A percentile compares a stretch with the other conserved stretches of the same genome.
These are phyloP conservation scores for Lepidocyrtoides sp. DNA, from an alignment of 2,888 invertebrate species.

Conservation along the genomic window DNA sequence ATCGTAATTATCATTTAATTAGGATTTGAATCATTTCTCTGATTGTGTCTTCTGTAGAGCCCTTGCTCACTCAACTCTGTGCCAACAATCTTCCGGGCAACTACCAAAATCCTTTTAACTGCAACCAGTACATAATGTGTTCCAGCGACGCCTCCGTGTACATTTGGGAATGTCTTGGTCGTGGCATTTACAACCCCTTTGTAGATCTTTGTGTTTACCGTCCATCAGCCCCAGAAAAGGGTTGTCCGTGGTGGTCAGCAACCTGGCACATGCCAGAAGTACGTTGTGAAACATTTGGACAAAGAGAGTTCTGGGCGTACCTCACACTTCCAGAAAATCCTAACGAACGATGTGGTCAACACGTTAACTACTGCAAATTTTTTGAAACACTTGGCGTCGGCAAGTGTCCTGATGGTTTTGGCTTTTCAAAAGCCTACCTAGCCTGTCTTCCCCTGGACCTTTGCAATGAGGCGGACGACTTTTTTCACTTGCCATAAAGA, in stretches of 20 bases:
- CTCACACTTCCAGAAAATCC: not conserved
- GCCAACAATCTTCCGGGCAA: not conserved
- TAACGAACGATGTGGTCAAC: not conserved
- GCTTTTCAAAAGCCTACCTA: not conserved
- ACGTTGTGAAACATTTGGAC: not conserved
- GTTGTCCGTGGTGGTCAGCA: slow-evolving; percentile 39
- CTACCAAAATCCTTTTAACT: slow-evolving; percentile 40
- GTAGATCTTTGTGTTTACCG: slow-evolving; percentile 9
- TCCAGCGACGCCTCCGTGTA: not conserved
- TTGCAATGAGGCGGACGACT: not conserved
- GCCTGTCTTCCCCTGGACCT: not conserved
- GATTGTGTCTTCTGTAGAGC: too few species aligned
- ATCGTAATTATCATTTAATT: not conserved
- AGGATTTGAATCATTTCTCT: not conserved
- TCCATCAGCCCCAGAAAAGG: not conserved
- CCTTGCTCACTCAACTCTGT: not conserved
- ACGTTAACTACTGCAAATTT: not conserved
- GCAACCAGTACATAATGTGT: slow-evolving; percentile 45
- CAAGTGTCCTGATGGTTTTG: slow-evolving; percentile 5
- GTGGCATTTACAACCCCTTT: slow-evolving; percentile 22
- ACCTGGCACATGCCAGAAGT: not conserved
- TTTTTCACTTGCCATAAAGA: not conserved
- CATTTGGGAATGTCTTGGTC: not conserved
- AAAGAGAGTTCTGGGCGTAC: not conserved
- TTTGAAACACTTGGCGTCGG: not conserved